Base-by-base conservation (phyloP, 2,113 vertebrate species). In the Callipepla californica region DNA sequence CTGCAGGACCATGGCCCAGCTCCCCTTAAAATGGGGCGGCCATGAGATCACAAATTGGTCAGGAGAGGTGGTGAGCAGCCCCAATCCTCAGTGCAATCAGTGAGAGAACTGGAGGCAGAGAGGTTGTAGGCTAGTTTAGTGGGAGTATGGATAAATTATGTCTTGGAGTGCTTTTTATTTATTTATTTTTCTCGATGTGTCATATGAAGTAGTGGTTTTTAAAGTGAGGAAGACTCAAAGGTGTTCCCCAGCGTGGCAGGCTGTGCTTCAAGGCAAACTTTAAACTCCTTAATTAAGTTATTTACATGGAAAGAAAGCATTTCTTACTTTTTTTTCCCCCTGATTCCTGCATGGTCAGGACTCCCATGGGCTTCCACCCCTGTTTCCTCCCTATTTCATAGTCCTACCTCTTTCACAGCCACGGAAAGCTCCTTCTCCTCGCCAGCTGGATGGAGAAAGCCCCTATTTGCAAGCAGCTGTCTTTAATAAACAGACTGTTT, bases 221-320 rank as follows among this genome's bases (percentile, higher is more conserved):
- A 57, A 48, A 91, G 45, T 76, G 44, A 45, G 48, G 67, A 19
- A 80, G 59, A 86, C 32, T 25, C 48, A 36, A 75, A 91, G 48
- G 20, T 48, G 76, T 68, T 42, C 69, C 30, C 59, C 40, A 36
- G 13, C 42, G 21, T 77, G 67, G 91, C 89, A 65, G 55, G 19
- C 40, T 57, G 77, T 81, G 21, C 53, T 51, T 78, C 74, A 83
- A 80, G 69, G 70, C 66, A 95, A 89, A 84, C 74, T 67, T 85
- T 96, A 95, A 90, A 68, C 34, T 94, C 67, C 83, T 85, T 94
- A 96, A 96, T 96, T 95, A 96, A 96, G 91, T 94, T 67, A 85
- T 88, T 97, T 97, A 74, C 85, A 89, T 91, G 79, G 86, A 84
- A 87, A 92, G n/a, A 72, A 94, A 90, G 50, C 42, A 65, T 36